phyloP scores from a whole-genome alignment of 2,113 vertebrate species.

The Rattus rattus region DNA sequence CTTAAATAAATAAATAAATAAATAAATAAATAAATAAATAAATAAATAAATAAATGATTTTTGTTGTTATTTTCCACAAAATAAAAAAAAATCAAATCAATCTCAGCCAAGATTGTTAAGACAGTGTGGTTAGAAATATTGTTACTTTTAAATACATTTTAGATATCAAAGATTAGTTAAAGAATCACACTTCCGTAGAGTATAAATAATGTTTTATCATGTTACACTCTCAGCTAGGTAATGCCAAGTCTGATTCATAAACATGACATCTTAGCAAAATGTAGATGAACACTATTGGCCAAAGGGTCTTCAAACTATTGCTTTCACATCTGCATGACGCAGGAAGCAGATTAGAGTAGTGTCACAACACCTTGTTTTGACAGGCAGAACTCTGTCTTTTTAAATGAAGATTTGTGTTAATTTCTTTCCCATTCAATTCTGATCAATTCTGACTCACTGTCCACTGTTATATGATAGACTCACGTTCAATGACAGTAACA shows the following conservation, averaged over 20 bases:
- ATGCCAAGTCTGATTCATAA: slow-evolving; percentile 19
- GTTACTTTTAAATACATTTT: slow-evolving; percentile 19
- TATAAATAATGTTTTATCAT: slow-evolving; percentile 46
- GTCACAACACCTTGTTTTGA: not conserved
- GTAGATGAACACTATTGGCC: not conserved
- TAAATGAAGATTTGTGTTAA: not conserved
- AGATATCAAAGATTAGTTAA: slow-evolving; percentile 49
- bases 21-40: not conserved
- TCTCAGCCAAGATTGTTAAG: not conserved
- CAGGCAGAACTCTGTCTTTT: not conserved
- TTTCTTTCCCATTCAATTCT: slow-evolving; percentile 21
- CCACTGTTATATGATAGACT: slow-evolving; percentile 1
- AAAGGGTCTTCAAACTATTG: slow-evolving; percentile 30
- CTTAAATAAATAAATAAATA: not conserved
- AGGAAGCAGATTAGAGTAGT: not conserved
- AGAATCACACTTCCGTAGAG: slow-evolving; percentile 19
- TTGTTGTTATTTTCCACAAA: not conserved
- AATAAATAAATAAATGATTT: not conserved
- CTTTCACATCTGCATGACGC: not conserved
- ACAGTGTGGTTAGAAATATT: not conserved
- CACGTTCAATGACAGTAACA: not conserved
- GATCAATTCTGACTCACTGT: slow-evolving; percentile 2
- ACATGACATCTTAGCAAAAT: slow-evolving; percentile 25
- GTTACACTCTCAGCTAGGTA: slow-evolving; percentile 28
- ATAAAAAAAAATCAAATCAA: slow-evolving; percentile 44